Conservation (phyloP, 1,140 invertebrate species). For the Apis mellifera region DNA sequence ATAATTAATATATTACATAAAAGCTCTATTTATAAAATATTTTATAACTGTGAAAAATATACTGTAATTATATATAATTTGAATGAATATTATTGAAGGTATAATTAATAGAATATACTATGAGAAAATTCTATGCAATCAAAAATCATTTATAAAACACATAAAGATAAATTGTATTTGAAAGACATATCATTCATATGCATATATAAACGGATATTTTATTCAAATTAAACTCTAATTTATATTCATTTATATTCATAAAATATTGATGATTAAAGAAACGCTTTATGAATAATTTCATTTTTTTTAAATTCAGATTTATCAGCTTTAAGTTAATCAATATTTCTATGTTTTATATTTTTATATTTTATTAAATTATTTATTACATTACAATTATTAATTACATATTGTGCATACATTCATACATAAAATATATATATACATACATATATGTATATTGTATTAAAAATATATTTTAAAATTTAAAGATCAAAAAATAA, state of each 20-base stretch:
- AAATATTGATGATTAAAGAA: conserved; percentile 21
- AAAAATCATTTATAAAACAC: not conserved
- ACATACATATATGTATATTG: not conserved
- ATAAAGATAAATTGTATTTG: not conserved
- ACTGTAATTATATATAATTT: not conserved
- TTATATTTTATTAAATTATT: not conserved
- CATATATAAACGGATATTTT: not conserved
- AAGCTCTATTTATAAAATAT: not conserved
- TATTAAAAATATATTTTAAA: not conserved
- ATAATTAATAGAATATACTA: too few species aligned
- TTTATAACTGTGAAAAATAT: not conserved
- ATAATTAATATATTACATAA: conserved; percentile 48
- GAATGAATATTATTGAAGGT: too few species aligned
- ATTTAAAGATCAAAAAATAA: not conserved
- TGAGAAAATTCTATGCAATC: not conserved
- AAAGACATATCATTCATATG: not conserved
- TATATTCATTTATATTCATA: conserved; percentile 15
- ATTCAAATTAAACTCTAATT: not conserved
- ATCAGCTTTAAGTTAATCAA: not conserved
- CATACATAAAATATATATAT: not conserved
- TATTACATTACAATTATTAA: too few species aligned
- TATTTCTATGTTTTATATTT: not conserved
- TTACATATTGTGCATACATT: not conserved
- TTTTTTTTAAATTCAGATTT: not conserved
- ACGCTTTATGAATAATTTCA: conserved; percentile 11